These are phyloP conservation scores for Octodon degus DNA, from an alignment of 2,113 vertebrate species.

Conservation along the genomic window DNA sequence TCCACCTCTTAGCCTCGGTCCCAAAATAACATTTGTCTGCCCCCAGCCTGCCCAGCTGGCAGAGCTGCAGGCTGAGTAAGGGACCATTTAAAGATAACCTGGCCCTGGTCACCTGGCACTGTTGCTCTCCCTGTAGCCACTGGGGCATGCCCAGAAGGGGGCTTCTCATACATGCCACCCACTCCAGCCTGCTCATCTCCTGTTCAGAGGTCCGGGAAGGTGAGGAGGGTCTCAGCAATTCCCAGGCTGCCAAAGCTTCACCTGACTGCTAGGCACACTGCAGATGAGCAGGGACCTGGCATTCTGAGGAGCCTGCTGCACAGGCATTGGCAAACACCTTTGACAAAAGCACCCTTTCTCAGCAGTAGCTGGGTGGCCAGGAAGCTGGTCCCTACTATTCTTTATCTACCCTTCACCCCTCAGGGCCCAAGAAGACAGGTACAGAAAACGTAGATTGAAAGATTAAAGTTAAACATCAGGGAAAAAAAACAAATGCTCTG, in stretches of 20 bases:
- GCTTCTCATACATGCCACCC: background rate
- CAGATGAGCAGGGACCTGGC: background rate
- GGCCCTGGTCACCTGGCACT: background rate
- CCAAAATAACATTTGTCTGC: slow-evolving; percentile 70
- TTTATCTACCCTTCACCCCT: too few relatives aligned
- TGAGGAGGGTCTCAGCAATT: too few relatives aligned
- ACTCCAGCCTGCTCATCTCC: background rate
- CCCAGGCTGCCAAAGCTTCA: background rate
- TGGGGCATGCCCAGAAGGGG: background rate
- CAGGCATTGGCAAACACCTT: background rate
- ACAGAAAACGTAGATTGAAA: background rate
- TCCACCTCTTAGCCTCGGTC: slow-evolving; percentile 33
- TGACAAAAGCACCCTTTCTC: background rate
- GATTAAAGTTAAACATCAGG: background rate
- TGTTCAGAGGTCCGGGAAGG: background rate
- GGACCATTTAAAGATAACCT: slow-evolving; percentile 70
- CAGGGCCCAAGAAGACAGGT: background rate
- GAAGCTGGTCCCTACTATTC: background rate
- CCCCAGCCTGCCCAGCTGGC: slow-evolving; percentile 66
- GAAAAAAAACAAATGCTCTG: background rate
- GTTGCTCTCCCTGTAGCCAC: background rate
- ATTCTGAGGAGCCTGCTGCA: background rate
- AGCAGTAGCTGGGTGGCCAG: background rate
- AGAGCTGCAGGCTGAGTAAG: slow-evolving; percentile 63
- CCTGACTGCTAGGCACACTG: background rate